Evolutionary conservation across 1,140 invertebrate genomes (phyloP).

Genomic region (Araneus ventricosus): DNA sequence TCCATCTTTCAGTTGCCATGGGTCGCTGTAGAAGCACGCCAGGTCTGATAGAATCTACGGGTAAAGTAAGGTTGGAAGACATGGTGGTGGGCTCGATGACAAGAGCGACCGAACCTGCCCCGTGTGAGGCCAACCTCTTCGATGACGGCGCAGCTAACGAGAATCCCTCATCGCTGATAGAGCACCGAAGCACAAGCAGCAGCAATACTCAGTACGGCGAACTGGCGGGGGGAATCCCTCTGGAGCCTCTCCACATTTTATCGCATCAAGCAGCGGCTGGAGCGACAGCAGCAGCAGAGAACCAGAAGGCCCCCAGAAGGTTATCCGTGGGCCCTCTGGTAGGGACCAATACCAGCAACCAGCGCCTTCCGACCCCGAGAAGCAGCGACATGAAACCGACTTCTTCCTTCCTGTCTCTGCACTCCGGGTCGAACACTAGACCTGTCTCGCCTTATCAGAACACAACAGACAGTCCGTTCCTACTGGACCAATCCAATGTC

Average conservation of each 20-base stretch:
- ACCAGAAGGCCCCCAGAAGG: slow-evolving; percentile 8
- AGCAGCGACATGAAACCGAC: slow-evolving; percentile 36
- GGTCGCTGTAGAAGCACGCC: slow-evolving; percentile 96
- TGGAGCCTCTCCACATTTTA: slow-evolving; percentile 36
- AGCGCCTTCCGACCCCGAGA: background rate
- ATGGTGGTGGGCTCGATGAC: slow-evolving; percentile 83
- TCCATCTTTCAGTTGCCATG: slow-evolving; percentile 88
- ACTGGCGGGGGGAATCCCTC: slow-evolving; percentile 20
- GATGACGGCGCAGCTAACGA: slow-evolving; percentile 56
- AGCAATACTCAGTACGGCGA: slow-evolving; percentile 56
- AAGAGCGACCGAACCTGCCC: background rate
- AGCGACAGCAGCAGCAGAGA: background rate
- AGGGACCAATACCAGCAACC: background rate
- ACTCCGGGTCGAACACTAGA: slow-evolving; percentile 50
- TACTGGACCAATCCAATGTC: slow-evolving; percentile 42
- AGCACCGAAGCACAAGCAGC: slow-evolving; percentile 49
- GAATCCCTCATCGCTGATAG: slow-evolving; percentile 2
- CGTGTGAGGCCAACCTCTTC: slow-evolving; percentile 69
- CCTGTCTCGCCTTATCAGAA: slow-evolving; percentile 68
- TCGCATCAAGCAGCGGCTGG: background rate
- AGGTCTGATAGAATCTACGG: slow-evolving; percentile 94
- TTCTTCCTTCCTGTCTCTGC: slow-evolving; percentile 53
- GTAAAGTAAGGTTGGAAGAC: slow-evolving; percentile 92
- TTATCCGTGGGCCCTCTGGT: slow-evolving; percentile 31
- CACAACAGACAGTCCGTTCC: slow-evolving; percentile 57